Evolutionary conservation across 2,113 vertebrate genomes (phyloP).

Genomic region (Vulpes vulpes): DNA sequence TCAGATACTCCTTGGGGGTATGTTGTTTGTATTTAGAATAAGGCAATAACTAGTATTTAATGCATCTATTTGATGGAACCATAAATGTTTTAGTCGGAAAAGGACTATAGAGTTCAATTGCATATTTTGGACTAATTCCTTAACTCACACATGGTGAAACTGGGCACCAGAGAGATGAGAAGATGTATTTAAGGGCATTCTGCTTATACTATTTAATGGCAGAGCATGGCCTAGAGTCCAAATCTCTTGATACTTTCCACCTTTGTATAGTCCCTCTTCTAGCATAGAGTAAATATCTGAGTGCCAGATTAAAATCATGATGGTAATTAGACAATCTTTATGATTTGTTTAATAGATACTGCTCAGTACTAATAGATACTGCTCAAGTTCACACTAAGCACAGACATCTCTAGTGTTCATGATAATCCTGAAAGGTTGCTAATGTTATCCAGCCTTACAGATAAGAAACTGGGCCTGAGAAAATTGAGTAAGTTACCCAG

Average conservation of each 20-base stretch:
- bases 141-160: slow-evolving; percentile 7
- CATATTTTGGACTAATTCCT: slow-evolving; percentile 6
- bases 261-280: neutral
- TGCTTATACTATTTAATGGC: slow-evolving; percentile 1
- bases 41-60: neutral
- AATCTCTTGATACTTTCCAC: slow-evolving; percentile 39
- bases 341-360: slow-evolving; percentile 27
- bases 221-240: neutral
- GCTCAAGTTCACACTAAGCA: neutral
- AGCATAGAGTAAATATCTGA: neutral
- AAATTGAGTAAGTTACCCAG: neutral
- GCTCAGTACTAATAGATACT: slow-evolving; percentile 11
- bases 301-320: slow-evolving; percentile 13
- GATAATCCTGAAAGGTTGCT: neutral
- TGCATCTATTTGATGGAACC: neutral
- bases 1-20: neutral
- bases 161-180: neutral
- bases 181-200: neutral
- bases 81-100: slow-evolving; percentile 7
- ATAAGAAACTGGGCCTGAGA: neutral
- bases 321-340: slow-evolving; percentile 14
- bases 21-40: slow-evolving; percentile 37
- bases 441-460: neutral
- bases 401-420: slow-evolving; percentile 33
- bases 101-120: neutral